Evolutionary conservation across 2,113 vertebrate genomes (phyloP).

Genomic region (Numida meleagris): DNA sequence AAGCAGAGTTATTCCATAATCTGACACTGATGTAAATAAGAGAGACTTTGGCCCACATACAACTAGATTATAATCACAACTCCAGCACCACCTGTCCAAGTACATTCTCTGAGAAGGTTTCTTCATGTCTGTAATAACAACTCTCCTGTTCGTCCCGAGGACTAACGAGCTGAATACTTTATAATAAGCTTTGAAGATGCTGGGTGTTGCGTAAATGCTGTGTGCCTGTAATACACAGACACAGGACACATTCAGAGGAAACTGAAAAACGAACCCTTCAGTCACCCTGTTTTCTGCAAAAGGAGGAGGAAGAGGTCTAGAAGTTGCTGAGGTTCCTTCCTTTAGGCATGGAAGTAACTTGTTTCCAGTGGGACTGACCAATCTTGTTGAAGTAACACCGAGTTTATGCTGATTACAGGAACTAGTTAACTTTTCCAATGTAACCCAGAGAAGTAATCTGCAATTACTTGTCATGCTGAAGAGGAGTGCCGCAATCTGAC

Average conservation of each 20-base stretch:
- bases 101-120: slow-evolving; percentile 23
- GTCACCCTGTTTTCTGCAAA: not conserved
- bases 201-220: not conserved
- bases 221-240: not conserved
- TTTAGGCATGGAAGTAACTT: not conserved
- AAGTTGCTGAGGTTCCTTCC: not conserved
- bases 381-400: not conserved
- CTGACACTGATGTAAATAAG: slow-evolving; percentile 7
- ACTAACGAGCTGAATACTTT: not conserved
- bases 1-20: slow-evolving; percentile 22
- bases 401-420: not conserved
- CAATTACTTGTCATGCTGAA: not conserved
- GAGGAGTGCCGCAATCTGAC: not conserved
- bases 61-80: slow-evolving; percentile 4
- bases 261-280: not conserved
- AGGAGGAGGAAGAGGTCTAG: not conserved
- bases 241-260: not conserved
- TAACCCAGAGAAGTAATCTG: not conserved
- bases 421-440: not conserved
- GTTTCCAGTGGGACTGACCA: not conserved
- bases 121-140: slow-evolving; percentile 27
- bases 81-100: slow-evolving; percentile 9
- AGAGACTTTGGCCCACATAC: slow-evolving; percentile 9
- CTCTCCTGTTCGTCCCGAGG: not conserved
- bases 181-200: slow-evolving; percentile 9